These are phyloP conservation scores for Iguana delicatissima DNA, from an alignment of 2,797 vertebrate species.

Conservation along the genomic window DNA sequence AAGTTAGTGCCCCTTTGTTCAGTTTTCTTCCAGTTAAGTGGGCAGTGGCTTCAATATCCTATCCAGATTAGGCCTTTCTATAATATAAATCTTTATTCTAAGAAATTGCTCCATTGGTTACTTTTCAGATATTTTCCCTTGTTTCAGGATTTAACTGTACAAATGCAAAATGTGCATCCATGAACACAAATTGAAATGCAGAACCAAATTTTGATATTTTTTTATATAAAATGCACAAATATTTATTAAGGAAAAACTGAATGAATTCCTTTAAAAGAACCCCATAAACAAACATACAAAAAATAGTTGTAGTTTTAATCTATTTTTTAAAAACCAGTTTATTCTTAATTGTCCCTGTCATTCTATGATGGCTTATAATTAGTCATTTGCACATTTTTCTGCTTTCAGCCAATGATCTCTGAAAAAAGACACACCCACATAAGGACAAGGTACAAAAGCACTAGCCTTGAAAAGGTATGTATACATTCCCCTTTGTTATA, in stretches of 20 bases:
- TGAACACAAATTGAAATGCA: not conserved
- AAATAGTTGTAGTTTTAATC: not conserved
- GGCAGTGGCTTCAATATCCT: not conserved
- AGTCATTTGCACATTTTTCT: not conserved
- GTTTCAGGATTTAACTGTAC: conserved; percentile 17
- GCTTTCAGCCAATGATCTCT: not conserved
- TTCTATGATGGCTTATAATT: conserved; percentile 15
- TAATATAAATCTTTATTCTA: not conserved
- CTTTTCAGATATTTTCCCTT: not conserved
- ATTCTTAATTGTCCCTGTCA: conserved; percentile 14
- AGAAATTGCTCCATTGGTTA: not conserved
- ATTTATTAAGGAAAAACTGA: not conserved
- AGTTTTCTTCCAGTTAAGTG: not conserved
- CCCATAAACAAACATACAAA: not conserved
- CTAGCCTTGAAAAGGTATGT: not conserved
- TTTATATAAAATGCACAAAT: not conserved
- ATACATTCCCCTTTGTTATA: conserved; percentile 15
- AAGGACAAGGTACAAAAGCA: conserved; percentile 15
- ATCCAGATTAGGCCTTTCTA: not conserved
- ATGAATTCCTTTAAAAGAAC: conserved; percentile 20
- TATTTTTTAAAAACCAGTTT: not conserved
- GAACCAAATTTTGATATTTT: not conserved
- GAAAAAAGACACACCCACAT: not conserved
- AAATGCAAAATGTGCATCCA: not conserved
- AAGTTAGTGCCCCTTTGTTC: not conserved